Evolutionary conservation across 2,888 invertebrate species (phyloP).

Genomic region (Clostera curtula): DNA sequence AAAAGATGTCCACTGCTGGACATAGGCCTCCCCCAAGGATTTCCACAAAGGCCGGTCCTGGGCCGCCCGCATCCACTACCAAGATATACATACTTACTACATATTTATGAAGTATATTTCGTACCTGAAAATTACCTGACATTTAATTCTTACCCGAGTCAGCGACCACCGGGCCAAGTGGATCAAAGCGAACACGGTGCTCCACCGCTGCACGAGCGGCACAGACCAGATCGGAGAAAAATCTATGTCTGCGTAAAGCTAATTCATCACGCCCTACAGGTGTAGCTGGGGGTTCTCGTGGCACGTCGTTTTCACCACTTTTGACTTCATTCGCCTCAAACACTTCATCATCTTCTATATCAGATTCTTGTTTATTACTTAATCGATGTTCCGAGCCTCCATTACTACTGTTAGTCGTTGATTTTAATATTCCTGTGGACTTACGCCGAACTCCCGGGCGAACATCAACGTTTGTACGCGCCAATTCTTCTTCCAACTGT

Average conservation of each 20-base stretch:
- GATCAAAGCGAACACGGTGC: constrained; percentile 85
- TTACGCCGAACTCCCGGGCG: constrained; percentile 51
- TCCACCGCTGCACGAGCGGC: constrained; percentile 83
- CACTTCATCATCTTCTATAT: constrained; percentile 76
- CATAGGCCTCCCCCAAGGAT: too few species aligned
- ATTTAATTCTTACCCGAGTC: constrained; percentile 66
- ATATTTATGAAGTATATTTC: constrained; percentile 3
- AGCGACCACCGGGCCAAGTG: constrained; percentile 79
- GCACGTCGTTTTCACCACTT: constrained; percentile 62
- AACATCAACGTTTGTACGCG: constrained; percentile 57
- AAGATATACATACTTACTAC: background rate
- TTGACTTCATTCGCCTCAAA: constrained; percentile 66
- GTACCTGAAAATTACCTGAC: too few species aligned
- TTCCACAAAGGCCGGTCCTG: too few species aligned
- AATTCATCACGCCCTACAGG: constrained; percentile 86
- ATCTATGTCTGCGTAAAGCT: constrained; percentile 83
- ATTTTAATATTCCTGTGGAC: constrained; percentile 64
- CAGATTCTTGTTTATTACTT: constrained; percentile 32
- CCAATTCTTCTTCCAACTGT: constrained; percentile 54
- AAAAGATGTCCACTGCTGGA: too few species aligned
- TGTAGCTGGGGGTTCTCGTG: constrained; percentile 81
- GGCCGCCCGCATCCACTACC: too few species aligned
- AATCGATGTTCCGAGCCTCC: constrained; percentile 39
- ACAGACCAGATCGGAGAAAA: constrained; percentile 84
- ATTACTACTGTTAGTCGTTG: constrained; percentile 51